phyloP scores from a whole-genome alignment of 2,113 vertebrate genomes.

The Silurus meridionalis region DNA sequence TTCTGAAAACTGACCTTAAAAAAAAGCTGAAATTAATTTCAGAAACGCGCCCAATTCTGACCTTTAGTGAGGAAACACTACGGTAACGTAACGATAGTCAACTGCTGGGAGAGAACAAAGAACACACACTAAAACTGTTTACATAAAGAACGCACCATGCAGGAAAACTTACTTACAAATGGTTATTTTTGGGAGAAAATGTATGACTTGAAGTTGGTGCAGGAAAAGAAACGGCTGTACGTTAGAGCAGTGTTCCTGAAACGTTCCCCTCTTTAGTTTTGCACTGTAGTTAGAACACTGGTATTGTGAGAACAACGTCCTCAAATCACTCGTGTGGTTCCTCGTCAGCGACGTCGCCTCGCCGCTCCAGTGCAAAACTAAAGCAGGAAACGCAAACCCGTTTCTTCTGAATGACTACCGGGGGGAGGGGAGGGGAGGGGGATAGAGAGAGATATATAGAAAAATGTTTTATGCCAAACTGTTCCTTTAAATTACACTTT shows the following conservation, averaged over 20 bases:
- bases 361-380: background rate
- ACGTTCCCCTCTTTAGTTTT: background rate
- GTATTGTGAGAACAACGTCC: background rate
- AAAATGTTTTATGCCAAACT: background rate
- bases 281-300: background rate
- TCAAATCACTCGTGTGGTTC: too few relatives aligned
- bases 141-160: slow-evolving; percentile 25
- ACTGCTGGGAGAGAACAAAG: background rate
- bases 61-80: slow-evolving; percentile 8
- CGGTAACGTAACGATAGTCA: slow-evolving; percentile 20
- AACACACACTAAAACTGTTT: slow-evolving; percentile 42
- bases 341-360: background rate
- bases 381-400: too few relatives aligned
- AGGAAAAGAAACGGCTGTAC: background rate
- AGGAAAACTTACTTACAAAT: background rate
- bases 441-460: too few relatives aligned
- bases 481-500: background rate
- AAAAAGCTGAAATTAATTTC: background rate
- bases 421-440: background rate
- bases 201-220: slow-evolving; percentile 37
- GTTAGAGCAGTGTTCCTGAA: background rate
- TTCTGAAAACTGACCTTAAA: background rate
- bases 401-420: background rate
- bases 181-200: slow-evolving; percentile 1
- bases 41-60: background rate